Evolutionary conservation across 2,113 vertebrate genomes (phyloP).

Genomic region (Anoura caudifer): DNA sequence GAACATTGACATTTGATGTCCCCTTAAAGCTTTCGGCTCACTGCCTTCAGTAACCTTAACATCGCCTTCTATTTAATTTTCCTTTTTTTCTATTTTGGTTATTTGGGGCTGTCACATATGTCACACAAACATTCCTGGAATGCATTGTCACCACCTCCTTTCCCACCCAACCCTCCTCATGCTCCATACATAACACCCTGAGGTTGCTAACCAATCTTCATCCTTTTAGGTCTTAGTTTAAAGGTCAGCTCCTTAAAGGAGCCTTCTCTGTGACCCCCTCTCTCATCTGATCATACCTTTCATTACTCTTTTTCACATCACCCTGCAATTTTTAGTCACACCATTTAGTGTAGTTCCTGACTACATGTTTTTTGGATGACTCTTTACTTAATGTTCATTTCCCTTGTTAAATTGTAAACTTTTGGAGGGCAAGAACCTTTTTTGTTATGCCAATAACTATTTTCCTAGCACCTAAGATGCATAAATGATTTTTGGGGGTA

Average conservation of each 20-base stretch:
- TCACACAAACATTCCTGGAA: constrained; percentile 45
- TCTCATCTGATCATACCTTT: background rate
- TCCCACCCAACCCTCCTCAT: background rate
- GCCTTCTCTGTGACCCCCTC: background rate
- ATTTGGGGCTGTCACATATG: background rate
- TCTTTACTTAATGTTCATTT: background rate
- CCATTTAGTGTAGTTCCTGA: background rate
- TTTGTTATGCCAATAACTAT: constrained; percentile 13
- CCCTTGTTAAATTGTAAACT: background rate
- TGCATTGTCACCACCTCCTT: background rate
- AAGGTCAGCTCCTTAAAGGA: constrained; percentile 1
- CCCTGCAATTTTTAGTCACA: background rate
- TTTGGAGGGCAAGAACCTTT: background rate
- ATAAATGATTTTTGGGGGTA: background rate
- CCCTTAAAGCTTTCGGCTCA: background rate
- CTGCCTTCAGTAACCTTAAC: background rate
- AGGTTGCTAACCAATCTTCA: background rate
- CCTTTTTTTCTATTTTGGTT: background rate
- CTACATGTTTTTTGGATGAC: background rate
- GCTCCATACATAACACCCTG: background rate
- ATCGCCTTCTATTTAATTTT: background rate
- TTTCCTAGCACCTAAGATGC: background rate
- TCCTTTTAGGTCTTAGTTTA: background rate
- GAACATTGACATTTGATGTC: background rate
- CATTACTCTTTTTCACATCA: background rate